A percentile compares a stretch with the other conserved stretches of the same genome.
Evolutionary conservation across 2,797 vertebrate species (phyloP).

Genomic region (Sternotherus odoratus): DNA sequence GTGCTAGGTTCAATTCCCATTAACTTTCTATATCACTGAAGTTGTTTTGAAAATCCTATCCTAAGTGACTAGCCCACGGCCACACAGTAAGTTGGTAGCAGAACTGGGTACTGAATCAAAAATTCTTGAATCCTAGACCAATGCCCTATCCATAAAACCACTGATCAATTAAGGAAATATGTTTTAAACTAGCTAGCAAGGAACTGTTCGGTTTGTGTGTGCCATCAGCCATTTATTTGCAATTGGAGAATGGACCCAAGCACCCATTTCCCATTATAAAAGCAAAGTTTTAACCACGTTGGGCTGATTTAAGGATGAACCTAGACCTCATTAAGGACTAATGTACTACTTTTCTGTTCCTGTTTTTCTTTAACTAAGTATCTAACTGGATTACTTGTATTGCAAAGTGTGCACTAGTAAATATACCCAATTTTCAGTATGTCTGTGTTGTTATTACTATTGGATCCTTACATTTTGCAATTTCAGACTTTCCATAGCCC

Average conservation of each 20-base stretch:
- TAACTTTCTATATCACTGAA: not conserved
- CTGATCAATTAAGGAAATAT: not conserved
- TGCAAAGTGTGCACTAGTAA: not conserved
- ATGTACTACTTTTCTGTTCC: not conserved
- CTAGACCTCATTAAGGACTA: not conserved
- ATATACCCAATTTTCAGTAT: not conserved
- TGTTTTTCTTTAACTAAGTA: constrained; percentile 9
- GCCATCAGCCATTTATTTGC: not conserved
- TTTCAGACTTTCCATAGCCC: constrained; percentile 18
- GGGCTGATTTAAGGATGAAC: not conserved
- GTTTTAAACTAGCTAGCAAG: fast-evolving
- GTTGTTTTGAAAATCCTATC: not conserved
- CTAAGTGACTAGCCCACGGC: not conserved
- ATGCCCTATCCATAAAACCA: not conserved
- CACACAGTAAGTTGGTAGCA: not conserved
- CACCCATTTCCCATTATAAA: not conserved
- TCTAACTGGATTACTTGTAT: constrained; percentile 12
- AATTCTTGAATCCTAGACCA: not conserved
- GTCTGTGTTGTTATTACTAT: not conserved
- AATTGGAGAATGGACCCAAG: not conserved
- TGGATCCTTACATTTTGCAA: not conserved
- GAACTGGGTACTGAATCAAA: not conserved
- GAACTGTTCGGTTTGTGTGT: not conserved
- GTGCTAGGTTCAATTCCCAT: not conserved
- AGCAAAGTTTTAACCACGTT: not conserved